A percentile compares a stretch with the other conserved stretches of the same genome.
These are phyloP conservation scores for Octodon degus DNA, from an alignment of 2,113 vertebrate species.

Conservation along the genomic window DNA sequence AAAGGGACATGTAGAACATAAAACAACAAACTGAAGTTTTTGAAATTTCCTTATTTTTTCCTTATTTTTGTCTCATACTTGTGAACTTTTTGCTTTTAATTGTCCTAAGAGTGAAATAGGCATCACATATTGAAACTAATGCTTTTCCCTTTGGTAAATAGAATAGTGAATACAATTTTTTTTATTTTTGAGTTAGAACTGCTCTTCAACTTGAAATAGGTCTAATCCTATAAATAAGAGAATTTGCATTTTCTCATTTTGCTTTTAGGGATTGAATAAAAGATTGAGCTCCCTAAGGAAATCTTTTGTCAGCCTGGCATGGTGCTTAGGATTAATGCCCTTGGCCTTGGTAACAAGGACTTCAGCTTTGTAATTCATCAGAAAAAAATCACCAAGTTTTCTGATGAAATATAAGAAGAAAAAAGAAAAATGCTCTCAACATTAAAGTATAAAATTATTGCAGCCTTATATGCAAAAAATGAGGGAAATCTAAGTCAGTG, in stretches of 20 bases:
- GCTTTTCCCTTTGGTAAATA: not conserved
- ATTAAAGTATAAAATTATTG: not conserved
- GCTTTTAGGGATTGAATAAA: not conserved
- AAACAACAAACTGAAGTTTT: not conserved
- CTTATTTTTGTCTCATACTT: not conserved
- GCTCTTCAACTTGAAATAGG: constrained; percentile 34
- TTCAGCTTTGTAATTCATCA: not conserved
- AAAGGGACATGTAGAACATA: not conserved
- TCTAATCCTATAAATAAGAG: not conserved
- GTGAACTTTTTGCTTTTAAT: not conserved
- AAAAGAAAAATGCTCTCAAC: not conserved
- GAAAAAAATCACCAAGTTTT: not conserved
- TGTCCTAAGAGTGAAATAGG: not conserved
- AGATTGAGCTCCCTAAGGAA: not conserved
- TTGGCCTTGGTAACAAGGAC: not conserved
- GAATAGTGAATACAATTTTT: not conserved
- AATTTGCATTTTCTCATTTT: constrained; percentile 35
- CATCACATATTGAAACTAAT: not conserved
- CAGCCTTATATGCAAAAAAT: not conserved
- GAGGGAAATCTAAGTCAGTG: not conserved
- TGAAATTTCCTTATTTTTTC: not conserved
- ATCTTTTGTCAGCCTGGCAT: not conserved
- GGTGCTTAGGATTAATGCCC: not conserved
- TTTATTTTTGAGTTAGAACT: not conserved
- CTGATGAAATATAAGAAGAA: constrained; percentile 6